Conservation (phyloP, 1,140 invertebrate species). For the Drosophila watanabei region DNA sequence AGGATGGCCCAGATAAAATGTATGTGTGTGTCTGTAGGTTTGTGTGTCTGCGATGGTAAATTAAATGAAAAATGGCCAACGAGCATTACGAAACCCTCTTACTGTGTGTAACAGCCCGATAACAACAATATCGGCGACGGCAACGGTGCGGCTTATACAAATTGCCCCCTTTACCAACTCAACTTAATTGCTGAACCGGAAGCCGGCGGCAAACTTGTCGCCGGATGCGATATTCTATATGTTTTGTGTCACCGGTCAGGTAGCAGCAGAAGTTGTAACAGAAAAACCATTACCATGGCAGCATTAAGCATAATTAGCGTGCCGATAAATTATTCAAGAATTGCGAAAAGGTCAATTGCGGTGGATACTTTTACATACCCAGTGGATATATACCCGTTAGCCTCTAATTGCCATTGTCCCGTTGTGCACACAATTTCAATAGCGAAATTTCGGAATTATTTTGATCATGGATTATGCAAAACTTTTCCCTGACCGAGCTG, state of each 20-base stretch:
- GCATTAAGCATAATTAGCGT: slow-evolving; percentile 41
- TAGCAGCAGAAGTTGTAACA: slow-evolving; percentile 11
- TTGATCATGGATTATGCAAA: slow-evolving; percentile 24
- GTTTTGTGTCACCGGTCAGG: slow-evolving; percentile 25
- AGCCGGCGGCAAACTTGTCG: slow-evolving; percentile 38
- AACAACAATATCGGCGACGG: slow-evolving; percentile 65
- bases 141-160: slow-evolving; percentile 52
- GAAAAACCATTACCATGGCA: slow-evolving; percentile 12
- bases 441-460: slow-evolving; percentile 19
- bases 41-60: slow-evolving; percentile 50
- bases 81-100: slow-evolving; percentile 10
- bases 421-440: slow-evolving; percentile 27
- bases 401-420: slow-evolving; percentile 35
- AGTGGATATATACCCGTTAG: background rate
- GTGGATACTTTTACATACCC: background rate
- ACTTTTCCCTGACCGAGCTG: slow-evolving; percentile 3
- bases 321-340: slow-evolving; percentile 53
- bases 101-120: slow-evolving; percentile 62
- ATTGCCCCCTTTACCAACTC: slow-evolving; percentile 48
- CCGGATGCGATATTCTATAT: slow-evolving; percentile 43
- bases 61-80: slow-evolving; percentile 71
- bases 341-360: slow-evolving; percentile 33
- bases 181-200: slow-evolving; percentile 61
- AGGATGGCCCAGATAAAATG: slow-evolving; percentile 52
- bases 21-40: background rate